Base-by-base conservation (phyloP, 1,140 invertebrate species). In the Cylas formicarius region DNA sequence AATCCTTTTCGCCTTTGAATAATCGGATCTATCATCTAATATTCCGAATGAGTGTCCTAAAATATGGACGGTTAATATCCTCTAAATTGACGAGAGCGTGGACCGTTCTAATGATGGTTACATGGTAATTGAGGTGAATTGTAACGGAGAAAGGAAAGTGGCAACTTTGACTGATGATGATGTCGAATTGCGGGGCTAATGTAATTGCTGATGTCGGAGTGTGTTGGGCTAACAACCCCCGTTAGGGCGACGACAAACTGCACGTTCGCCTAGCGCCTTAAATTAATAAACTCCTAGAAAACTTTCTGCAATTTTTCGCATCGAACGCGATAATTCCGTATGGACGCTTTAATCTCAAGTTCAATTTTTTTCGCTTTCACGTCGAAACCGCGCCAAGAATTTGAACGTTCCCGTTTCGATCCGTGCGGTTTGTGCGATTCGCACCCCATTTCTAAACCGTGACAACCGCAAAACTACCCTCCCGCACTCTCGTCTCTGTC, bases 181-280 rank as follows among this genome's bases (percentile, higher is more conserved):
- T 55, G 50, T 53, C 43, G 50, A 56, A 56, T 56, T 53, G 50
- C 46, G 26, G 44, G 42, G 47, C 50, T 53, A 56, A 56, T 56
- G 50, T 56, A 56, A 56, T 56, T 56, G 53, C 36, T 45, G 50
- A 50, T 56, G 53, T 53, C 40, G 46, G 50, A 49, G 50, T 46
- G 50, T 48, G 45, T 41, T 48, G 37, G 20, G 31, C 43, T 34
- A 26, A 39, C 40, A 44, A 46, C 49, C 48, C 53, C 48, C 45
- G 26, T 24, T 33, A 23, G 40, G 39, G 9, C n/a, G 5, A 2
- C 17, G 17, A 32, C 36, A 50, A 39, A 44, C 36, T 44, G 28
- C 41, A 44, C 17, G 17, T 21, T 26, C 2, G 8, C n/a, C 13
- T 24, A 33, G 14, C 3, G n/a, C n/a, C n/a, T n/a, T n/a, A n/a